Evolutionary conservation across 1,140 invertebrate genomes (phyloP).

Genomic region (Helicoverpa armigera): DNA sequence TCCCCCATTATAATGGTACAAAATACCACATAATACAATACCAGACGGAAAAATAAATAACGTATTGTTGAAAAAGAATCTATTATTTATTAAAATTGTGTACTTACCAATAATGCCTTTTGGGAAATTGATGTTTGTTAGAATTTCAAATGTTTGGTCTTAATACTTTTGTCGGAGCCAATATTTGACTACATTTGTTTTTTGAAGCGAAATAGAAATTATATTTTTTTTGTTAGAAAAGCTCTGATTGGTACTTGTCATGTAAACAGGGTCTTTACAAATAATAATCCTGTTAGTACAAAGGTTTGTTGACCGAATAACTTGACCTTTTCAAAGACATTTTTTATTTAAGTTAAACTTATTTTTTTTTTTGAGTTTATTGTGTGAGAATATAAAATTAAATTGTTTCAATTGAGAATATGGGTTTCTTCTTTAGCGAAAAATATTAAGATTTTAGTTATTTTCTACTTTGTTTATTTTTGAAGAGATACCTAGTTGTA

Average conservation of each 20-base stretch:
- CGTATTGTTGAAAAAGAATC: not conserved
- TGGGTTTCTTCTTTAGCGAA: too few relatives aligned
- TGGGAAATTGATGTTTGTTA: conserved; percentile 7
- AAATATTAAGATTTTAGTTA: too few relatives aligned
- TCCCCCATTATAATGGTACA: not conserved
- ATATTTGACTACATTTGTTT: not conserved
- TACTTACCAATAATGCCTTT: not conserved
- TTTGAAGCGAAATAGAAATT: not conserved
- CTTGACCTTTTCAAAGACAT: not conserved
- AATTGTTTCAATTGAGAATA: too few relatives aligned
- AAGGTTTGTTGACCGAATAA: not conserved
- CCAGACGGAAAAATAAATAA: conserved; percentile 17
- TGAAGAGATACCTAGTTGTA: too few relatives aligned
- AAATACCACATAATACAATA: conserved; percentile 3
- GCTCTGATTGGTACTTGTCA: too few relatives aligned
- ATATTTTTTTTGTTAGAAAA: too few relatives aligned
- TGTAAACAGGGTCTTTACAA: too few relatives aligned
- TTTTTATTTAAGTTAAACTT: not conserved
- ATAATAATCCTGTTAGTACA: not conserved
- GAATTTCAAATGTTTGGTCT: not conserved
- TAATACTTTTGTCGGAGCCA: not conserved
- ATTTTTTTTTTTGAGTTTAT: too few relatives aligned
- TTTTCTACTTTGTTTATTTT: too few relatives aligned
- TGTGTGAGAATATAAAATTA: too few relatives aligned
- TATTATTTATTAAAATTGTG: conserved; percentile 10